phyloP scores from a whole-genome alignment of 2,888 invertebrate genomes.

The Incurvaria masculella region DNA sequence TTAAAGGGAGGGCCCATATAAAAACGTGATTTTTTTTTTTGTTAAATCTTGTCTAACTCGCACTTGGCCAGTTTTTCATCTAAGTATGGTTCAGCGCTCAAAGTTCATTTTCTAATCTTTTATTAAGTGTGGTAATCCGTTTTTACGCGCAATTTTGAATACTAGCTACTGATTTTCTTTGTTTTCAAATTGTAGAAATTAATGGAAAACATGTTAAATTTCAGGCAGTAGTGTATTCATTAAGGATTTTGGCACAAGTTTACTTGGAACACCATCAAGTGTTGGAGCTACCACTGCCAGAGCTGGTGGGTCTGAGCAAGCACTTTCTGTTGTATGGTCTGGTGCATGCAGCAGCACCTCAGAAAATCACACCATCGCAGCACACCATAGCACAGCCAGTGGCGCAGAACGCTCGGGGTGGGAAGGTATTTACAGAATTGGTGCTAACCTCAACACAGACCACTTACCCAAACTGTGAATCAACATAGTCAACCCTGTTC shows the following conservation, averaged over 20 bases:
- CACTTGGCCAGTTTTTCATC: too few relatives aligned
- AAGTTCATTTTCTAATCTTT: too few relatives aligned
- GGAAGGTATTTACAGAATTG: conserved; percentile 57
- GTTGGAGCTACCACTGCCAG: conserved; percentile 33
- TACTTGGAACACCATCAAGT: conserved; percentile 34
- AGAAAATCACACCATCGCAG: conserved; percentile 59
- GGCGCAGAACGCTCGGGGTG: conserved; percentile 49
- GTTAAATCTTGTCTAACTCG: too few relatives aligned
- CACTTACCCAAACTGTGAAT: too few relatives aligned
- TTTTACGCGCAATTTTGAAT: conserved; percentile 5
- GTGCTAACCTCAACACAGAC: too few relatives aligned
- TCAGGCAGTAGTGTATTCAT: conserved; percentile 49
- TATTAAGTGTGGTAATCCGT: conserved; percentile 1
- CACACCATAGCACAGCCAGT: conserved; percentile 55
- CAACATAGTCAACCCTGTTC: too few relatives aligned
- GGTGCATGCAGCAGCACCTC: conserved; percentile 33
- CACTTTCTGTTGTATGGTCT: conserved; percentile 55
- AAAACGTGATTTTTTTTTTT: too few relatives aligned
- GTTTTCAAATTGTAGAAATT: neutral
- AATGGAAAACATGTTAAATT: conserved; percentile 15
- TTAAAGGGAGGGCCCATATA: too few relatives aligned
- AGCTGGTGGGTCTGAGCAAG: conserved; percentile 57
- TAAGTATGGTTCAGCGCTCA: too few relatives aligned
- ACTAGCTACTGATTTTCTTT: neutral
- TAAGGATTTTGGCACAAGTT: conserved; percentile 38